Conservation (phyloP, 2,113 vertebrate species). For the Colius striatus region DNA sequence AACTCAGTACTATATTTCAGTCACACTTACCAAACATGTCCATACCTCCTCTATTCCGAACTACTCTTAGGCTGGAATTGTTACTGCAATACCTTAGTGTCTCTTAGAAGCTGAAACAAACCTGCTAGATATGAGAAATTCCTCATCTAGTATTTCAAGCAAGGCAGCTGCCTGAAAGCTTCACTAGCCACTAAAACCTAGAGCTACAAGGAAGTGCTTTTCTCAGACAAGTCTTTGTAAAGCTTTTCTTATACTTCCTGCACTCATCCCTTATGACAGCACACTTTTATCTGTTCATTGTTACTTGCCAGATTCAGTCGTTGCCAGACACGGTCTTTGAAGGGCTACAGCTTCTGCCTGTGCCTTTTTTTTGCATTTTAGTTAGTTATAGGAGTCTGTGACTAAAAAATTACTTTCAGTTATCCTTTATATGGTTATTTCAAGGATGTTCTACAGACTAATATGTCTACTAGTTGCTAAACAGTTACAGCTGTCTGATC, state of each 20-base stretch:
- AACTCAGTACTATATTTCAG: not conserved
- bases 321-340: not conserved
- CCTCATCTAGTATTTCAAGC: not conserved
- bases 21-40: not conserved
- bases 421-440: not conserved
- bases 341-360: not conserved
- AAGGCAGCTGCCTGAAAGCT: slow-evolving; percentile 8
- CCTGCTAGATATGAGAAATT: not conserved
- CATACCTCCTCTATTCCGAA: not conserved
- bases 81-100: not conserved
- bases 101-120: not conserved
- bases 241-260: not conserved
- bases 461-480: not conserved
- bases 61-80: not conserved
- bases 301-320: not conserved
- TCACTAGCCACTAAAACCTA: not conserved
- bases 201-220: slow-evolving; percentile 14
- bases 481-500: not conserved
- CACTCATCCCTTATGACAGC: not conserved
- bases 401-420: not conserved
- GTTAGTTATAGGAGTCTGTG: not conserved
- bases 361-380: not conserved
- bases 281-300: not conserved
- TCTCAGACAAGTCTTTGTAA: slow-evolving; percentile 14
- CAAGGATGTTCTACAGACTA: not conserved